Percentiles rank a stretch among this genome's conserved stretches.
Conservation (phyloP, 2,888 invertebrate genomes). For the Acleris sparsana region DNA sequence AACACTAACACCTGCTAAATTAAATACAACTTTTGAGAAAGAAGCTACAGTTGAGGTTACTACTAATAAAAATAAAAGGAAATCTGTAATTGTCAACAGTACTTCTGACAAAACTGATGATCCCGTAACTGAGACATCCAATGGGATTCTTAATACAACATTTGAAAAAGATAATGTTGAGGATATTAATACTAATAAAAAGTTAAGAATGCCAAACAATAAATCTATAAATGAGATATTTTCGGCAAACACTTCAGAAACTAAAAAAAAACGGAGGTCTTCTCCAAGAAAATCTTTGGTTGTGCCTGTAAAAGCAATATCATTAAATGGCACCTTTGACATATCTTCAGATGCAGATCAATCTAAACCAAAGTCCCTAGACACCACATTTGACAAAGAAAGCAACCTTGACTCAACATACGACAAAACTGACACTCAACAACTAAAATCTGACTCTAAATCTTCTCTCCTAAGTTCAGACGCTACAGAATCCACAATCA, state of each 20-base stretch:
- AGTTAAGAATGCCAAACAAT: constrained; percentile 10
- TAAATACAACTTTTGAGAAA: constrained; percentile 44
- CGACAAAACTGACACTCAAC: constrained; percentile 38
- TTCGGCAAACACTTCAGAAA: constrained; percentile 4
- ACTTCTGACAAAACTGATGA: constrained; percentile 43
- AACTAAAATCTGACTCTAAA: constrained; percentile 43
- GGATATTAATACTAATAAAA: background rate
- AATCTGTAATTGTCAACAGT: constrained; percentile 36
- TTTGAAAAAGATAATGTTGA: constrained; percentile 45
- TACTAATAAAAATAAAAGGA: constrained; percentile 39
- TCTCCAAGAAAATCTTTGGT: constrained; percentile 17
- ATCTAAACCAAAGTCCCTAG: constrained; percentile 39
- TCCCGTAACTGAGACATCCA: background rate
- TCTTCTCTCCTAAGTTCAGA: constrained; percentile 63
- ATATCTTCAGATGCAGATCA: constrained; percentile 33
- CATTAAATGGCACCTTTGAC: constrained; percentile 30
- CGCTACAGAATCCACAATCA: constrained; percentile 42
- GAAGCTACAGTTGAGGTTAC: constrained; percentile 3
- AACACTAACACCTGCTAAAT: constrained; percentile 8
- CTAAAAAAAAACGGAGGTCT: constrained; percentile 3
- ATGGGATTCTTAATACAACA: constrained; percentile 42
- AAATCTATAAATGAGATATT: background rate
- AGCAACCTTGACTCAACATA: constrained; percentile 40
- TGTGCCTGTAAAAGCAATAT: background rate
- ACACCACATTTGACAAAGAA: constrained; percentile 59